phyloP scores from a whole-genome alignment of 2,113 vertebrate species.

The Pluvianellus socialis region DNA sequence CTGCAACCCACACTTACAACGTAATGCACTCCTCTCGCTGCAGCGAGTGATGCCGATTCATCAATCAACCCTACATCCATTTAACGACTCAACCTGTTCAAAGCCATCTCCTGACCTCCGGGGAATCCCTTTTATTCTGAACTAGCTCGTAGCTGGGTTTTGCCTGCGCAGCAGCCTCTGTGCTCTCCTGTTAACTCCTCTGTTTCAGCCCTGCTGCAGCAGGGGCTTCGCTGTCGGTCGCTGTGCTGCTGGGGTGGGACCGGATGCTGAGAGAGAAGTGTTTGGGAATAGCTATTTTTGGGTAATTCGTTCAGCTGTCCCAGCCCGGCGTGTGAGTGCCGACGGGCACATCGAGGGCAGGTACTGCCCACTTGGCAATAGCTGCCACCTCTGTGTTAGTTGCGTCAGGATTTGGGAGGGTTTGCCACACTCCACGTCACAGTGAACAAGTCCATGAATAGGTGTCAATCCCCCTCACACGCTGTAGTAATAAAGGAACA shows the following conservation, averaged over 20 bases:
- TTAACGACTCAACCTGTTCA: not conserved
- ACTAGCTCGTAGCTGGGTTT: accelerated
- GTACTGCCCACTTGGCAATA: not conserved
- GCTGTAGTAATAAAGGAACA: not conserved
- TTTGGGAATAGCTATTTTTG: not conserved
- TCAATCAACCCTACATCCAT: not conserved
- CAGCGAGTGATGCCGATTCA: not conserved
- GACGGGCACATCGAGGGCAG: not conserved
- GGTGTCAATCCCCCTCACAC: not conserved
- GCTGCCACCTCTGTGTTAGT: not conserved
- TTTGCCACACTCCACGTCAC: not conserved
- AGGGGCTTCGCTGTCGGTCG: not conserved
- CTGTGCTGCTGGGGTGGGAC: not conserved
- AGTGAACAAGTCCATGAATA: not conserved
- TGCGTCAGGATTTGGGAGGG: not conserved
- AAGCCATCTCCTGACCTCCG: not conserved
- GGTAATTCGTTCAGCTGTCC: not conserved
- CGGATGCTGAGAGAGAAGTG: not conserved
- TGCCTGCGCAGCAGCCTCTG: not conserved
- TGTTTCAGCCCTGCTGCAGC: not conserved
- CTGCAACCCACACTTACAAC: not conserved
- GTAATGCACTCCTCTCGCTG: not conserved
- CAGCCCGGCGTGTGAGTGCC: not conserved
- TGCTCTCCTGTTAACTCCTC: not conserved
- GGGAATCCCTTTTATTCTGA: not conserved